A percentile compares a stretch with the other conserved stretches of the same genome.
phyloP scores from a whole-genome alignment of 92 coral and sea anemone genomes.

The Phenganax stokvisi region DNA sequence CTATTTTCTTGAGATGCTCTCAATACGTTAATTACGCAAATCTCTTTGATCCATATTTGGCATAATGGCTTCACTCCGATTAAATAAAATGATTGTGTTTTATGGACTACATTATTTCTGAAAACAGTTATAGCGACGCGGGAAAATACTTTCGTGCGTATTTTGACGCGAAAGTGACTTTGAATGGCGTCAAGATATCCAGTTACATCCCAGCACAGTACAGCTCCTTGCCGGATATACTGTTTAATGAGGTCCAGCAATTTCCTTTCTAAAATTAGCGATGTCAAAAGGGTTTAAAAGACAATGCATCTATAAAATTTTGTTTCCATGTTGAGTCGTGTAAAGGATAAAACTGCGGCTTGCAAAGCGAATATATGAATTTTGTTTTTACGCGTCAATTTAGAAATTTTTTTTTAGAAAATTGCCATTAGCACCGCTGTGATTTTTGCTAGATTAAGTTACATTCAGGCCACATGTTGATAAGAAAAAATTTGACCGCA shows the following conservation, averaged over 20 bases:
- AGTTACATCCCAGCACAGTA: slow-evolving; percentile 19
- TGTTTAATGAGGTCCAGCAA: slow-evolving; percentile 10
- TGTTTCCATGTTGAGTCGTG: background rate
- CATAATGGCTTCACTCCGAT: slow-evolving; percentile 32
- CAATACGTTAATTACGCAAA: slow-evolving; percentile 31
- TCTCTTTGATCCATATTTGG: slow-evolving; percentile 40
- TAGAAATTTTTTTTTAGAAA: background rate
- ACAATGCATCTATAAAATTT: slow-evolving; percentile 20
- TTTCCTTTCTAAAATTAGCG: slow-evolving; percentile 45
- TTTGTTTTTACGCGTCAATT: background rate
- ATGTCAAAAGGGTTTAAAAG: slow-evolving; percentile 42
- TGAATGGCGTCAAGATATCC: slow-evolving; percentile 2
- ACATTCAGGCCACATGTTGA: slow-evolving; percentile 43
- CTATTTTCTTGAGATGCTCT: background rate
- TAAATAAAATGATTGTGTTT: slow-evolving; percentile 24
- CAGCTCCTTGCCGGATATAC: slow-evolving; percentile 32
- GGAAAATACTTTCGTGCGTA: background rate
- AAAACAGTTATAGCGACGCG: background rate
- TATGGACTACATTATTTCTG: background rate
- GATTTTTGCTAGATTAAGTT: slow-evolving; percentile 12
- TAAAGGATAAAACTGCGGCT: background rate
- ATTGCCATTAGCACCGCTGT: background rate
- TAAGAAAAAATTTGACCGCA: slow-evolving; percentile 16
- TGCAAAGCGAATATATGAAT: background rate
- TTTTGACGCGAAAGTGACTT: slow-evolving; percentile 3